Evolutionary conservation across 1,140 invertebrate species (phyloP).

Genomic region (Hylyphantes graminicola): DNA sequence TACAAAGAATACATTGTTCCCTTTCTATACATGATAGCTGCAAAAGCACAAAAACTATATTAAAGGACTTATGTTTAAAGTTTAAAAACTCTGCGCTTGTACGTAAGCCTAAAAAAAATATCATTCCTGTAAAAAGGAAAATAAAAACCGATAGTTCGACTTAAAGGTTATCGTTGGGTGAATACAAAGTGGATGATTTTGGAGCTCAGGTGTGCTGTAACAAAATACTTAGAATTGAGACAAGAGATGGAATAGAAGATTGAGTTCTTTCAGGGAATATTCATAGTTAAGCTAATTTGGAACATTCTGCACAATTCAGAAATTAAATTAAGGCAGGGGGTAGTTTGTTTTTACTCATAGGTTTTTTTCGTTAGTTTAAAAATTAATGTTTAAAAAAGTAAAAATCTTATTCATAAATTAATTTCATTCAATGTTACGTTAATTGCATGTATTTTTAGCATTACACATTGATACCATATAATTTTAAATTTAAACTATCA

Average conservation of each 20-base stretch:
- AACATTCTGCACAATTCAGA: too few relatives aligned
- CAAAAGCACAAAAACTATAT: neutral
- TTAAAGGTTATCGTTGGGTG: conserved; percentile 32
- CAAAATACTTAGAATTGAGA: conserved; percentile 47
- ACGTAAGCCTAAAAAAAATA: neutral
- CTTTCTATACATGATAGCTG: neutral
- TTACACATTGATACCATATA: too few relatives aligned
- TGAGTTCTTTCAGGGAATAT: conserved; percentile 5
- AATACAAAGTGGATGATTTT: conserved; percentile 52
- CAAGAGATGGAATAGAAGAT: conserved; percentile 1
- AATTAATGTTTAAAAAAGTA: too few relatives aligned
- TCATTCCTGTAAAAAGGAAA: neutral
- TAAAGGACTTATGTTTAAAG: conserved; percentile 25
- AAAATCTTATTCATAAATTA: too few relatives aligned
- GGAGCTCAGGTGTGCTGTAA: conserved; percentile 50
- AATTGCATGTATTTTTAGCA: too few relatives aligned
- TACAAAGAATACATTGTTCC: too few relatives aligned
- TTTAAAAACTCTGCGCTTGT: neutral
- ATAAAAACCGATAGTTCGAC: conserved; percentile 52
- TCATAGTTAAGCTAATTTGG: too few relatives aligned
- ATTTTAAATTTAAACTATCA: too few relatives aligned
- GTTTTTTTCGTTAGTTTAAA: too few relatives aligned
- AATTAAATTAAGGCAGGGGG: too few relatives aligned
- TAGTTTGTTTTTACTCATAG: too few relatives aligned
- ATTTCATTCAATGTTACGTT: too few relatives aligned